Conservation (phyloP, 2,113 vertebrate species). For the Macheiramphus alcinus region DNA sequence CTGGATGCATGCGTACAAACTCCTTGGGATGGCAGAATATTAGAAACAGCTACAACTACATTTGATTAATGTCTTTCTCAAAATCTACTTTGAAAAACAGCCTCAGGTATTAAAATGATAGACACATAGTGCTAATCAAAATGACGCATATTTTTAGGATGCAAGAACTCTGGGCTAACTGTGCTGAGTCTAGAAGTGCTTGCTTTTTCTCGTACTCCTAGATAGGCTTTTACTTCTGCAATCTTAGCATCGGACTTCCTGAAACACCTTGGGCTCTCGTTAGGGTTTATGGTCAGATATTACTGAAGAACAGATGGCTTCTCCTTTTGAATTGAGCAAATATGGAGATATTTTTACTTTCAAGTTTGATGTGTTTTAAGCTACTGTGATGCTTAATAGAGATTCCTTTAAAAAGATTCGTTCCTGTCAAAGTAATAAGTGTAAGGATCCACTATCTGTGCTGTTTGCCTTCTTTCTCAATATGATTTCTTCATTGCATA, state of each 20-base stretch:
- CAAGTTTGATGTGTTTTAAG: not conserved
- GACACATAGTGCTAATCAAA: not conserved
- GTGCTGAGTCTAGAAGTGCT: not conserved
- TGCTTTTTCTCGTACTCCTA: not conserved
- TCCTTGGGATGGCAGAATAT: not conserved
- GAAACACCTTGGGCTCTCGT: fast-evolving
- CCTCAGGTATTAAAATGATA: not conserved
- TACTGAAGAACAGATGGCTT: not conserved
- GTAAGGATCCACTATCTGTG: not conserved
- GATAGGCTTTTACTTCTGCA: not conserved
- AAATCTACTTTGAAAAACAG: not conserved
- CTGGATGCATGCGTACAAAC: not conserved
- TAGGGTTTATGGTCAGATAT: not conserved
- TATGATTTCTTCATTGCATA: not conserved
- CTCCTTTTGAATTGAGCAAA: not conserved
- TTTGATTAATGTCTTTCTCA: conserved; percentile 19
- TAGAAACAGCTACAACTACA: not conserved
- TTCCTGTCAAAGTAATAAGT: not conserved
- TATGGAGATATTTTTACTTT: not conserved
- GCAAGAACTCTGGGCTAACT: not conserved
- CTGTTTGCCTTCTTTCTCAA: conserved; percentile 4
- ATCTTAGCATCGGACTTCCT: not conserved
- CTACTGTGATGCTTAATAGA: not conserved
- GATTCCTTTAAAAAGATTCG: not conserved
- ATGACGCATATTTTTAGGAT: not conserved